Evolutionary conservation across 2,888 invertebrate genomes (phyloP).

Genomic region (Ariolimax columbianus): DNA sequence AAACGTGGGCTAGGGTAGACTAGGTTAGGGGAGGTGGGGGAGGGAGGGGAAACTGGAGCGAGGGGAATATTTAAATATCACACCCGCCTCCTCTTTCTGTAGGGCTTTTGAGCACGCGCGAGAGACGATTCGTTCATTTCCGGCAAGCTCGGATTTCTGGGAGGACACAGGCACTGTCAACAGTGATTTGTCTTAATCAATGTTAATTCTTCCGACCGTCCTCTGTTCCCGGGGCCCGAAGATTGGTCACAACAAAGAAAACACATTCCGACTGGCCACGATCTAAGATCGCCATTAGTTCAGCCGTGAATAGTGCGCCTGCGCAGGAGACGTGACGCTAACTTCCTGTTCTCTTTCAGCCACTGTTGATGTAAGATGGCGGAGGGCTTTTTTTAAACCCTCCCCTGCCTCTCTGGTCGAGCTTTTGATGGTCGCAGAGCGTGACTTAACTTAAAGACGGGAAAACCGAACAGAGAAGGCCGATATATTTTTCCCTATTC

Average conservation of each 20-base stretch:
- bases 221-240: constrained; percentile 43
- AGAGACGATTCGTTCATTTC: constrained; percentile 52
- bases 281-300: constrained; percentile 49
- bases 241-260: constrained; percentile 55
- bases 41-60: no score
- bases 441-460: constrained; percentile 41
- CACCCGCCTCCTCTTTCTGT: constrained; percentile 1
- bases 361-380: constrained; percentile 35
- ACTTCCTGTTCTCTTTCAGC: constrained; percentile 49
- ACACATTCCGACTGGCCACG: constrained; percentile 40
- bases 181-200: constrained; percentile 60
- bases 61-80: neutral
- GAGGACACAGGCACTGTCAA: constrained; percentile 54
- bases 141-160: constrained; percentile 55
- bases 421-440: constrained; percentile 35
- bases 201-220: constrained; percentile 58
- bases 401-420: neutral
- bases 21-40: neutral
- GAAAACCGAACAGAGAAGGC: neutral
- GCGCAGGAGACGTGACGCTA: constrained; percentile 46
- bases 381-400: neutral
- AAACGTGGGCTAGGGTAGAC: no score
- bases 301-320: constrained; percentile 38
- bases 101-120: constrained; percentile 28
- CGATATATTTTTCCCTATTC: constrained; percentile 39